These are phyloP conservation scores for Ricordea florida DNA, from an alignment of 92 coral and sea anemone species.

Conservation along the genomic window DNA sequence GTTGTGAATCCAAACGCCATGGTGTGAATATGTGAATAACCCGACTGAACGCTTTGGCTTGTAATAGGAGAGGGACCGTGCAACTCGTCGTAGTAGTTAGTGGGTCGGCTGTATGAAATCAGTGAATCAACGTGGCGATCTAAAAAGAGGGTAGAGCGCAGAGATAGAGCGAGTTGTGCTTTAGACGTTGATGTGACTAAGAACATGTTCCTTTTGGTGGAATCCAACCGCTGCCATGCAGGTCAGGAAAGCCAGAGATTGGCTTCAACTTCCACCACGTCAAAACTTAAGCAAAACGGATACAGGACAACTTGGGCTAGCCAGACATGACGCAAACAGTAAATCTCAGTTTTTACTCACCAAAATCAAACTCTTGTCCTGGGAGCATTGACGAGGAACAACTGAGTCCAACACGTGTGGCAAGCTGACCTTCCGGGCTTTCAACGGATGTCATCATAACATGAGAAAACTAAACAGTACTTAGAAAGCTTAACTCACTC, in stretches of 20 bases:
- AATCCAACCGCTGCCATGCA: slow-evolving; percentile 6
- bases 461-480: slow-evolving; percentile 41
- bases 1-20: slow-evolving; percentile 68
- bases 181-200: slow-evolving; percentile 15
- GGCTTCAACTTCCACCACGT: slow-evolving; percentile 66
- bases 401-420: slow-evolving; percentile 72
- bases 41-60: slow-evolving; percentile 61
- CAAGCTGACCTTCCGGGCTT: slow-evolving; percentile 64
- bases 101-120: slow-evolving; percentile 64
- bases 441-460: slow-evolving; percentile 66
- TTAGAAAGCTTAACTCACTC: slow-evolving; percentile 13
- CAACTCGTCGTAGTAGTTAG: slow-evolving; percentile 76
- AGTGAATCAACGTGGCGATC: slow-evolving; percentile 83
- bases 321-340: slow-evolving; percentile 2
- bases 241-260: slow-evolving; percentile 17
- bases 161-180: background rate
- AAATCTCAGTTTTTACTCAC: slow-evolving; percentile 30
- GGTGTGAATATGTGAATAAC: slow-evolving; percentile 67
- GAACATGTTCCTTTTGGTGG: slow-evolving; percentile 18
- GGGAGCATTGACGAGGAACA: slow-evolving; percentile 56
- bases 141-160: slow-evolving; percentile 15
- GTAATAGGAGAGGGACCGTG: slow-evolving; percentile 50
- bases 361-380: slow-evolving; percentile 75
- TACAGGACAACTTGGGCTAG: slow-evolving; percentile 22
- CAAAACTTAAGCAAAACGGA: slow-evolving; percentile 22